Conservation (phyloP, 2,113 vertebrate species). For the Gasterosteus aculeatus region DNA sequence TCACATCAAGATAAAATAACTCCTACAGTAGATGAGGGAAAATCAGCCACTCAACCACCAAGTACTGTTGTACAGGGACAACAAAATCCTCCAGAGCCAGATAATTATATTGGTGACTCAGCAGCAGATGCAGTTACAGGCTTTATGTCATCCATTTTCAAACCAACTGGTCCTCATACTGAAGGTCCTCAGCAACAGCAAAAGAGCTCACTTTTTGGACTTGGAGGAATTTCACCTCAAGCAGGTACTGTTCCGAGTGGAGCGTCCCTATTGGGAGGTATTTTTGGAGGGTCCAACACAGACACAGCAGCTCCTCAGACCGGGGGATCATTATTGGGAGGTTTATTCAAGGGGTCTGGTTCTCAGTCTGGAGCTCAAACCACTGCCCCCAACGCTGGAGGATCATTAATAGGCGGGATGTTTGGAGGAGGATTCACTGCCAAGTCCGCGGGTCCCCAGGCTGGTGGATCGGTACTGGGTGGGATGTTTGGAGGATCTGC, state of each 20-base stretch:
- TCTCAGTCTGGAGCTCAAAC: slow-evolving; percentile 52
- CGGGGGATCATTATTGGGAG: slow-evolving; percentile 62
- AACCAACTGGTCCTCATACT: slow-evolving; percentile 51
- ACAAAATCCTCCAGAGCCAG: slow-evolving; percentile 72
- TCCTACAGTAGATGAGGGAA: slow-evolving; percentile 47
- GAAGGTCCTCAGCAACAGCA: slow-evolving; percentile 77
- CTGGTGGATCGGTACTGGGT: slow-evolving; percentile 67
- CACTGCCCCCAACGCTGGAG: slow-evolving; percentile 34
- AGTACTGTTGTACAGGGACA: slow-evolving; percentile 51
- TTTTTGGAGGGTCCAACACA: slow-evolving; percentile 84
- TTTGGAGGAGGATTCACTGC: slow-evolving; percentile 66
- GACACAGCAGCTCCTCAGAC: slow-evolving; percentile 56
- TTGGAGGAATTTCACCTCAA: slow-evolving; percentile 62
- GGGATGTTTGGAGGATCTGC: slow-evolving; percentile 72
- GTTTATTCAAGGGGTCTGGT: slow-evolving; percentile 68
- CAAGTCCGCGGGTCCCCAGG: slow-evolving; percentile 54
- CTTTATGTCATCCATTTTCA: slow-evolving; percentile 84
- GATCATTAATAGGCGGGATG: slow-evolving; percentile 71
- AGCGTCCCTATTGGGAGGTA: slow-evolving; percentile 81
- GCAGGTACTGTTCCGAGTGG: slow-evolving; percentile 75
- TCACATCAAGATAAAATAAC: slow-evolving; percentile 38
- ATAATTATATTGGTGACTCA: slow-evolving; percentile 81
- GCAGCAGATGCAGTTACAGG: slow-evolving; percentile 88
- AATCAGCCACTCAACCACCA: slow-evolving; percentile 2
- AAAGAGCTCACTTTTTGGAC: slow-evolving; percentile 83